Conservation (phyloP, 2,113 vertebrate genomes). For the Menura novaehollandiae region DNA sequence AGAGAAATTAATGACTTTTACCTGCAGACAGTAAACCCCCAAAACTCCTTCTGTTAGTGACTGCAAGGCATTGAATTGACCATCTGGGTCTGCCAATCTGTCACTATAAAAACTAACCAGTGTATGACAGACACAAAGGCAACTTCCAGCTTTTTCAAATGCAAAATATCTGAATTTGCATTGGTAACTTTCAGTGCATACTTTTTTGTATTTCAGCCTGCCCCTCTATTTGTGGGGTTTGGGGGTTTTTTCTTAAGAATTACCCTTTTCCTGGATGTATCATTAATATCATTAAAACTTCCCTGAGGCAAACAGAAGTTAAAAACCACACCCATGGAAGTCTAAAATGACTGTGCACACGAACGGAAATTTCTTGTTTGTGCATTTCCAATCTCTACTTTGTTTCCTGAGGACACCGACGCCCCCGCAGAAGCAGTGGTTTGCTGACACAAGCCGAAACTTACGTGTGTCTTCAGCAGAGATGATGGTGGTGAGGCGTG, state of each 20-base stretch:
- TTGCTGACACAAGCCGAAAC: not conserved
- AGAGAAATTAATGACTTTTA: not conserved
- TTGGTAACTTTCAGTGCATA: not conserved
- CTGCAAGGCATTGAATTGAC: not conserved
- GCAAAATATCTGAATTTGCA: not conserved
- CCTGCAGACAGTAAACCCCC: not conserved
- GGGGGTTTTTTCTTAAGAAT: not conserved
- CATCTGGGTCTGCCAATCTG: not conserved
- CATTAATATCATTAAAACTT: not conserved
- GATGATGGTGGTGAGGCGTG: constrained; percentile 81
- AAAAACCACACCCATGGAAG: fast-evolving
- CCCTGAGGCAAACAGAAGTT: not conserved
- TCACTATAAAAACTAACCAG: not conserved
- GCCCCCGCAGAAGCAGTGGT: fast-evolving
- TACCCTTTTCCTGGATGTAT: not conserved
- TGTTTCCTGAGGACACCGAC: not conserved
- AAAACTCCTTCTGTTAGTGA: not conserved
- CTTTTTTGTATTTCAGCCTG: not conserved
- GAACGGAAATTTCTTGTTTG: not conserved
- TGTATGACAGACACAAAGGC: not conserved
- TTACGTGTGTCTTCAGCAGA: constrained; percentile 85
- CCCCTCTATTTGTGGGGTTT: not conserved
- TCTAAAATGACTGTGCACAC: not conserved
- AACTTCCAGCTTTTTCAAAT: not conserved
- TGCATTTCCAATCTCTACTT: not conserved